phyloP scores from a whole-genome alignment of 2,113 vertebrate genomes.

The Pholis gunnellus region DNA sequence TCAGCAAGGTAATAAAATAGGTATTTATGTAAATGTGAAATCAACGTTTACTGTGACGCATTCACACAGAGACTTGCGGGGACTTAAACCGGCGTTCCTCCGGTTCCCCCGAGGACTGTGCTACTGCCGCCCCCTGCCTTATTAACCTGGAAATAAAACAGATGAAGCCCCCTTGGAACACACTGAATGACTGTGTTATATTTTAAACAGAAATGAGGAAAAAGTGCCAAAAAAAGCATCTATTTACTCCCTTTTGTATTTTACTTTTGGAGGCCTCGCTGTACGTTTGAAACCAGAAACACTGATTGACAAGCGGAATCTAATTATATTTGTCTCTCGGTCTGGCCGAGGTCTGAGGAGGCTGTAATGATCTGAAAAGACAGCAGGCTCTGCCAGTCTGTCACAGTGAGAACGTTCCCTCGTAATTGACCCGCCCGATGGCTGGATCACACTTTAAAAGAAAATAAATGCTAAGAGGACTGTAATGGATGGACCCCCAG shows the following conservation, averaged over 20 bases:
- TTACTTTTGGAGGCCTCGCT: background rate
- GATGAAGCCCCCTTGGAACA: background rate
- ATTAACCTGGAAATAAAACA: background rate
- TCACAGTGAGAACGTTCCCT: conserved; percentile 1
- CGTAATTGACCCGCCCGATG: conserved; percentile 32
- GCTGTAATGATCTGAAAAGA: conserved; percentile 29
- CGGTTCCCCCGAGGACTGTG: background rate
- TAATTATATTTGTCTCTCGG: conserved; percentile 19
- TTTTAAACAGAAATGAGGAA: background rate
- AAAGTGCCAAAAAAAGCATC: background rate
- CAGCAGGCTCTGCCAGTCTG: conserved; percentile 13
- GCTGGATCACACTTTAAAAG: conserved; percentile 16
- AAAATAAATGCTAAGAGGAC: conserved; percentile 21
- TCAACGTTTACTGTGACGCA: background rate
- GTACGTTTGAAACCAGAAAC: background rate
- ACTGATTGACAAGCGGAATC: background rate
- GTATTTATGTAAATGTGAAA: conserved; percentile 3
- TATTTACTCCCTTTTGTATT: background rate
- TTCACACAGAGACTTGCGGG: background rate
- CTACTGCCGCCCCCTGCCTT: no score
- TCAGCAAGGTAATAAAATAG: conserved; percentile 18
- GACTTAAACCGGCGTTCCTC: background rate
- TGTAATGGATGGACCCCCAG: conserved; percentile 17
- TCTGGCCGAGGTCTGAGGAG: conserved; percentile 7
- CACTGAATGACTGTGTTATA: background rate